A percentile compares a stretch with the other conserved stretches of the same genome.
These are phyloP conservation scores for Drosophila novamexicana DNA, from an alignment of 1,140 invertebrate species.

Conservation along the genomic window DNA sequence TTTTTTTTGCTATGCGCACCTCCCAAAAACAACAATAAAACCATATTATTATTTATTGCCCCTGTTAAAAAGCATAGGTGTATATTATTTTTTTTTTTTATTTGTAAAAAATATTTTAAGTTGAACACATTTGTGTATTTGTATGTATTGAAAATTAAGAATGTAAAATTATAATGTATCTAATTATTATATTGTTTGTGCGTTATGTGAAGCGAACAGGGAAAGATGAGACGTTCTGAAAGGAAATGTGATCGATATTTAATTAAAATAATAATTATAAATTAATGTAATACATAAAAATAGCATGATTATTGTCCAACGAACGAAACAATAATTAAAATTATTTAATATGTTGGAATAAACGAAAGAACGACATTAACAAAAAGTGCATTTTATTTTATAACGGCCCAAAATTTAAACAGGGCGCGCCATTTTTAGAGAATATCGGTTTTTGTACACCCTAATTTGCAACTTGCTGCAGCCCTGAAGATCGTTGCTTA, in stretches of 20 bases:
- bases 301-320: slow-evolving; percentile 70
- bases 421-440: not conserved
- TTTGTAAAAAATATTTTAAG: slow-evolving; percentile 50
- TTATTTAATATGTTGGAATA: slow-evolving; percentile 71
- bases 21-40: slow-evolving; percentile 26
- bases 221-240: slow-evolving; percentile 74
- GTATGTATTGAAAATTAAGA: slow-evolving; percentile 39
- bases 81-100: slow-evolving; percentile 27
- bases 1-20: slow-evolving; percentile 27
- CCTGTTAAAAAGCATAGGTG: slow-evolving; percentile 13
- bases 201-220: slow-evolving; percentile 68
- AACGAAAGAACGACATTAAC: slow-evolving; percentile 46
- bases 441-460: not conserved
- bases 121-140: slow-evolving; percentile 48
- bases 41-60: slow-evolving; percentile 44
- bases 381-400: slow-evolving; percentile 1
- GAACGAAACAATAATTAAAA: slow-evolving; percentile 71
- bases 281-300: slow-evolving; percentile 61
- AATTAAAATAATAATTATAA: slow-evolving; percentile 67
- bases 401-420: not conserved
- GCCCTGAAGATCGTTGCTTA: slow-evolving; percentile 11
- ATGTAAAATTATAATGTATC: slow-evolving; percentile 36
- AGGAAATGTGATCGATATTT: slow-evolving; percentile 84
- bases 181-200: slow-evolving; percentile 49
- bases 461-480: not conserved